A percentile compares a stretch with the other conserved stretches of the same genome.
Evolutionary conservation across 2,888 invertebrate genomes (phyloP).

Genomic region (Microchrysa polita): DNA sequence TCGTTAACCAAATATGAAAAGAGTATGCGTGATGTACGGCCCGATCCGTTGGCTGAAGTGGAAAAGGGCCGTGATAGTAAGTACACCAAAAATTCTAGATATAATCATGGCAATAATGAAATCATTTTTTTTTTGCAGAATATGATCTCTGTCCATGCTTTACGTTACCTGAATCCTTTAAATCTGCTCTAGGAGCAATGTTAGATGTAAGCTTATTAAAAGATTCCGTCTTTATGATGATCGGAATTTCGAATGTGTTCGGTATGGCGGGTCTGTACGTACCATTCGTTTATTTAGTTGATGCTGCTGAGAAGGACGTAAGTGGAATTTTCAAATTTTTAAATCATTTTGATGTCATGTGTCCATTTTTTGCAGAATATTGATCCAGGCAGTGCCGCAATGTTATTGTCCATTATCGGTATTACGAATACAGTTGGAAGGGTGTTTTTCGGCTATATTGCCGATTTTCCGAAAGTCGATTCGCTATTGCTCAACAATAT

Average conservation of each 20-base stretch:
- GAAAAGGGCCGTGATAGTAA: constrained; percentile 70
- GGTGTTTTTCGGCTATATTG: constrained; percentile 88
- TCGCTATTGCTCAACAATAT: constrained; percentile 92
- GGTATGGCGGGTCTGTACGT: constrained; percentile 98
- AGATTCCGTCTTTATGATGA: constrained; percentile 90
- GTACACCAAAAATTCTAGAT: constrained; percentile 57
- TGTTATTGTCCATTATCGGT: constrained; percentile 83
- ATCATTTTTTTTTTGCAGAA: constrained; percentile 67
- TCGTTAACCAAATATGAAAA: constrained; percentile 80
- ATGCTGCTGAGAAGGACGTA: constrained; percentile 78
- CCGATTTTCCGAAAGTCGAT: constrained; percentile 91
- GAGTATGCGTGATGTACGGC: constrained; percentile 71
- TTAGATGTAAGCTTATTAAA: constrained; percentile 87
- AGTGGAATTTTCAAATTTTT: constrained; percentile 58
- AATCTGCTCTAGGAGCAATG: constrained; percentile 86
- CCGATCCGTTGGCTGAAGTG: constrained; percentile 67
- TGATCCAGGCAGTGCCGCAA: constrained; percentile 71
- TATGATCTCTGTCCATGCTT: constrained; percentile 84
- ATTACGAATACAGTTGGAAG: constrained; percentile 95
- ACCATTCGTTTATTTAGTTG: constrained; percentile 94
- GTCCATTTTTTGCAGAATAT: constrained; percentile 70
- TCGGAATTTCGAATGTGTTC: constrained; percentile 93
- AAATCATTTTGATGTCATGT: not conserved
- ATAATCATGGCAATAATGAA: not conserved
- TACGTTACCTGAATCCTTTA: constrained; percentile 81